Evolutionary conservation across 2,797 vertebrate genomes (phyloP), one percentile per base, ranked within the genome.

Genomic region (Acanthopagrus latus): DNA sequence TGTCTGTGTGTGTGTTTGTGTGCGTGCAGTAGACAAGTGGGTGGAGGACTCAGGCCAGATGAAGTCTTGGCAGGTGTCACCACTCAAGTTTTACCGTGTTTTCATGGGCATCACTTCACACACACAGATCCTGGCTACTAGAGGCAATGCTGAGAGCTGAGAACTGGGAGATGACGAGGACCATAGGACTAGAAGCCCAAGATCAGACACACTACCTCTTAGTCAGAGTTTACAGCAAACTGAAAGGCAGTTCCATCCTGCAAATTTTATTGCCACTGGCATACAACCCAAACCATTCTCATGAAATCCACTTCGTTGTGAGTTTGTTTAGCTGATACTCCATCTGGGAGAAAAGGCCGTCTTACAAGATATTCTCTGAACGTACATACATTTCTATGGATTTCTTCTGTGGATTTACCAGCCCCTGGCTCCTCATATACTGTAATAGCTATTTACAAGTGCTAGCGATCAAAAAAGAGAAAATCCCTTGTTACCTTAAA

Each of bases 41-140:
- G 88, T 86, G 87, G 88, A 81, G 87, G 85, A 82, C 74, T 41
- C 7, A 51, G 74, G 86, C 88, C 89, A 93, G 90, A 93, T 89
- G 86, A 92, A 91, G 85, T 90, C 86, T 94, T 94, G 92, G 92
- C 93, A 93, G 90, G 91, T 93, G 91, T 90, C 89, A 87, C 84
- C 91, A 90, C 91, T 91, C 86, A 87, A 90, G 82, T 89, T 91
- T 92, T 87, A 92, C 87, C 83, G 65, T 92, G 91, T 94, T 94
- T 94, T 94, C 86, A 89, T 78, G 86, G 93, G 92, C 92, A 90
- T 89, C 72, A 83, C 91, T 93, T 94, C 93, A 94, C 84, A 94
- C 88, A 91, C 84, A 77, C 81, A 85, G 82, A 86, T 86, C 56
- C 92, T 93, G 92, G 90, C 92, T 93, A 92, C 92, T 83, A 93